Percentiles rank a stretch among this genome's conserved stretches.
Evolutionary conservation across 1,140 invertebrate species (phyloP).

Genomic region (Coenobita brevimanus): DNA sequence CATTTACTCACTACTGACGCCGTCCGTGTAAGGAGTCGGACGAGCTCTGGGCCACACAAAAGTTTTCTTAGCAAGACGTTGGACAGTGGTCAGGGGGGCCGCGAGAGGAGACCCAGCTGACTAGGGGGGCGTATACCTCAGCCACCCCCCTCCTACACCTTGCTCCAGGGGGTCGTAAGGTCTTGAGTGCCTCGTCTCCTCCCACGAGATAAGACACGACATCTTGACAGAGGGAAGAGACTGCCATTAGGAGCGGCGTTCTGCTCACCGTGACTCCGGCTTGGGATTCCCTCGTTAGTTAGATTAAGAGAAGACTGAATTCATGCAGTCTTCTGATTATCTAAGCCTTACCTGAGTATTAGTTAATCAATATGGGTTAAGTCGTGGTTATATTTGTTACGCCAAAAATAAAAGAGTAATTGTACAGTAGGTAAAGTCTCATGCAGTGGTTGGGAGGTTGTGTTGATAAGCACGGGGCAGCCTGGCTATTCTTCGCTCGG

Average conservation of each 20-base stretch:
- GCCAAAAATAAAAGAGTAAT: too few species aligned
- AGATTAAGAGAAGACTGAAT: too few species aligned
- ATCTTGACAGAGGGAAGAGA: constrained; percentile 64
- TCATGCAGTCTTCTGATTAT: too few species aligned
- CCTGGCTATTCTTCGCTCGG: constrained; percentile 37
- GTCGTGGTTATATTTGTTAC: too few species aligned
- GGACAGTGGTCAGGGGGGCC: constrained; percentile 53
- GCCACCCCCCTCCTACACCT: not conserved
- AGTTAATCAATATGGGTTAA: too few species aligned
- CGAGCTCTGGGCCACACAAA: constrained; percentile 28
- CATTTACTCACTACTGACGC: too few species aligned
- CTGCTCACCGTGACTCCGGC: not conserved
- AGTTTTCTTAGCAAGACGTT: constrained; percentile 49
- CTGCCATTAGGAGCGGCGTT: constrained; percentile 51
- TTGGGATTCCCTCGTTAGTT: not conserved
- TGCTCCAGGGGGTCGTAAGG: not conserved
- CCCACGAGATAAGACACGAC: constrained; percentile 42
- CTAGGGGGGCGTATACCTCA: constrained; percentile 19
- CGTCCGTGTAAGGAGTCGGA: not conserved
- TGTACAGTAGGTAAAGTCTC: not conserved
- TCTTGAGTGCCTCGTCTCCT: not conserved
- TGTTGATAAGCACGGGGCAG: constrained; percentile 54
- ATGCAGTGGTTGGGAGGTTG: constrained; percentile 5
- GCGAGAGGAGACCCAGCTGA: constrained; percentile 33
- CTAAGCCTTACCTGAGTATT: too few species aligned